phyloP scores from a whole-genome alignment of 1,140 invertebrate genomes.

The Zaprionus davidi region DNA sequence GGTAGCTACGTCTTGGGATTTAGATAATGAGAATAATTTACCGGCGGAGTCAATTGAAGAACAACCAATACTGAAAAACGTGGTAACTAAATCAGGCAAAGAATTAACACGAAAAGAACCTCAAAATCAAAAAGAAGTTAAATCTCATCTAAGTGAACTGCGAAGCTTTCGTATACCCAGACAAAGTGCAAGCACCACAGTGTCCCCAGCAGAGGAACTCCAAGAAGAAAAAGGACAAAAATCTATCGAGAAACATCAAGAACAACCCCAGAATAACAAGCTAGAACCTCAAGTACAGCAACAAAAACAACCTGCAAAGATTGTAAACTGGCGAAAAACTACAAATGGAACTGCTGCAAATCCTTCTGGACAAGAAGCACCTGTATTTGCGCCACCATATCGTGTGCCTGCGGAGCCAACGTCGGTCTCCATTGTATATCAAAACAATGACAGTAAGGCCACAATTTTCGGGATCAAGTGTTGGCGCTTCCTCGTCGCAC shows the following conservation, averaged over 20 bases:
- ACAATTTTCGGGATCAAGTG: conserved; percentile 55
- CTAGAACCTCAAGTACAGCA: not conserved
- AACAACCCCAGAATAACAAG: not conserved
- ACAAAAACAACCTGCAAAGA: not conserved
- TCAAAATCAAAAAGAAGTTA: not conserved
- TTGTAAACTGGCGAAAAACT: not conserved
- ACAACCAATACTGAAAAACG: not conserved
- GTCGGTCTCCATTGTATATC: not conserved
- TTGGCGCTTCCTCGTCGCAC: conserved; percentile 15
- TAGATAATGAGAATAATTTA: conserved; percentile 31
- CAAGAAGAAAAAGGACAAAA: not conserved
- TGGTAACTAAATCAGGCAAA: not conserved
- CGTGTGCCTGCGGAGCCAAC: not conserved
- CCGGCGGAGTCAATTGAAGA: not conserved
- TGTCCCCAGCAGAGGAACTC: no score
- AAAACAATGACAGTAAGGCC: not conserved
- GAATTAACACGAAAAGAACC: not conserved
- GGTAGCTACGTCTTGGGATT: conserved; percentile 50
- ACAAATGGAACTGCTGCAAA: not conserved
- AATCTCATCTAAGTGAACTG: not conserved
- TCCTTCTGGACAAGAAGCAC: not conserved
- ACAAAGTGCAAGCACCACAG: not conserved
- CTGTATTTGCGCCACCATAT: conserved; percentile 44
- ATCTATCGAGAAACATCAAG: not conserved
- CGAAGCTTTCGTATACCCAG: conserved; percentile 26